These are phyloP conservation scores for Planiliza haematocheilus DNA, from an alignment of 2,113 vertebrate genomes.

Conservation along the genomic window DNA sequence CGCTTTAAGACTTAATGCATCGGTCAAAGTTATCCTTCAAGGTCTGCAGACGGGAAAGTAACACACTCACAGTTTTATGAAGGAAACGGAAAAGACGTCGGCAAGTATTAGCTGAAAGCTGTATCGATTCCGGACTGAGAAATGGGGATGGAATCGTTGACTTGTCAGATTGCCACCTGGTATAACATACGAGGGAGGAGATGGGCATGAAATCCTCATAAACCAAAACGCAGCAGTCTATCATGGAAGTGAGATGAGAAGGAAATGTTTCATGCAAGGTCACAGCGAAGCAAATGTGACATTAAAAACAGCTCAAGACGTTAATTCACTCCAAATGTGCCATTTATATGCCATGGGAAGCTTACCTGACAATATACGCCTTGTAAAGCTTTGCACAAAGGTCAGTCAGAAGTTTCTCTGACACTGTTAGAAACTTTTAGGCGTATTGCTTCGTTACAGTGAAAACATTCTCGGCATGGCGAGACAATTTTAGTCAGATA, in stretches of 20 bases:
- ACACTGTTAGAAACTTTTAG: constrained; percentile 68
- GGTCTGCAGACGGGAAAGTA: constrained; percentile 39
- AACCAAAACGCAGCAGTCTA: constrained; percentile 79
- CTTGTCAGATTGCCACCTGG: constrained; percentile 79
- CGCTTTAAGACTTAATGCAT: constrained; percentile 10
- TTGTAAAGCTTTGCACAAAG: constrained; percentile 75
- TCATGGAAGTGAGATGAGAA: constrained; percentile 74
- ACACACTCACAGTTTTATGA: constrained; percentile 56
- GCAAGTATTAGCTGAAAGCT: constrained; percentile 41
- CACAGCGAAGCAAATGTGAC: constrained; percentile 80
- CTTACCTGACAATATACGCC: constrained; percentile 76
- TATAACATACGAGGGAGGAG: constrained; percentile 72
- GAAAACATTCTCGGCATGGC: too few species aligned
- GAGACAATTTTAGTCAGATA: too few species aligned
- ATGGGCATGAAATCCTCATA: constrained; percentile 81
- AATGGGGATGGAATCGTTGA: constrained; percentile 68
- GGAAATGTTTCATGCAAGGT: constrained; percentile 81
- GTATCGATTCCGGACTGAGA: constrained; percentile 41
- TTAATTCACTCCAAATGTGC: constrained; percentile 80
- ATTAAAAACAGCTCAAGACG: constrained; percentile 82
- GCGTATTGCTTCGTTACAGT: constrained; percentile 32
- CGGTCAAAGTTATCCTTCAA: constrained; percentile 53
- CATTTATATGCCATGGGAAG: constrained; percentile 77
- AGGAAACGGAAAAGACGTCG: constrained; percentile 41
- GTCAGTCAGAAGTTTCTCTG: constrained; percentile 76